Percentiles rank a stretch among this genome's conserved stretches.
Conservation (phyloP, 2,797 vertebrate genomes). For the Jordanella pulchra region DNA sequence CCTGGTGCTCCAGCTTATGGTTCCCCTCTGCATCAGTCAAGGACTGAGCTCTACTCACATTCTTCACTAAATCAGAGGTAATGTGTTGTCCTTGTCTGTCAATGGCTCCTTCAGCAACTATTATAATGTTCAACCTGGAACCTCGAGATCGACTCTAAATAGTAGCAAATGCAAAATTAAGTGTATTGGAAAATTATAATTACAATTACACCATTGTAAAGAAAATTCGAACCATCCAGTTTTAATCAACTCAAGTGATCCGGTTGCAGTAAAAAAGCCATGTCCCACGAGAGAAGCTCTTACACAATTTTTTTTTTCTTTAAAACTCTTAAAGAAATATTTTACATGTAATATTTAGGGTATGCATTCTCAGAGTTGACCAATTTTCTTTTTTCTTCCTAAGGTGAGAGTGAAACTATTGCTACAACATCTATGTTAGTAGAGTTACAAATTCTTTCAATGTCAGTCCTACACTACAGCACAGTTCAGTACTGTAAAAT, state of each 20-base stretch:
- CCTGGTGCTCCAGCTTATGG: constrained; percentile 53
- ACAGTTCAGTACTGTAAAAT: too few species aligned
- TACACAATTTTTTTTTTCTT: too few species aligned
- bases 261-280: background rate
- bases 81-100: constrained; percentile 85
- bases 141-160: constrained; percentile 85
- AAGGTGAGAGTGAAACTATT: background rate
- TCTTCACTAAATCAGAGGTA: constrained; percentile 83
- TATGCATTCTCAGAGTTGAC: background rate
- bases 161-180: constrained; percentile 46
- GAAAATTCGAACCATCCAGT: background rate
- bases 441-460: too few species aligned
- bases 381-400: background rate
- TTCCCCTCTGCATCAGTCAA: constrained; percentile 45
- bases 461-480: background rate
- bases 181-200: background rate
- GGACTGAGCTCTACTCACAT: constrained; percentile 76
- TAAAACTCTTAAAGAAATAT: background rate
- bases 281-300: background rate
- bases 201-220: background rate
- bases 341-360: background rate
- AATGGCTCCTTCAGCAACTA: constrained; percentile 89
- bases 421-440: background rate
- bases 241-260: background rate
- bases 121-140: constrained; percentile 92